A percentile compares a stretch with the other conserved stretches of the same genome.
Conservation (phyloP, 2,797 vertebrate species). For the Enteromius thamalakanensis region DNA sequence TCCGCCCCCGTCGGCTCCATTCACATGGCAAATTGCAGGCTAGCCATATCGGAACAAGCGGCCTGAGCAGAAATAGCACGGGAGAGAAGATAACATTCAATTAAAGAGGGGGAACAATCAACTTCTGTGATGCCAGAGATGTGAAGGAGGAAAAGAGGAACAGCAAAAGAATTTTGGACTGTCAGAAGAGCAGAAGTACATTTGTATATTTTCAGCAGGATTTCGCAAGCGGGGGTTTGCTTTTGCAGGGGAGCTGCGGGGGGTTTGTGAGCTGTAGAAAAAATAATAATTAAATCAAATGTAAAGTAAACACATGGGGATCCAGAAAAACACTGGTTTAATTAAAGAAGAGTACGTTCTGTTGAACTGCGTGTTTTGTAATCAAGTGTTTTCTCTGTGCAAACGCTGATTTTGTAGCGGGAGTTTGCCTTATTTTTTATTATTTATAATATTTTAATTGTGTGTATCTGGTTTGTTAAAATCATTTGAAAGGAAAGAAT, state of each 20-base stretch:
- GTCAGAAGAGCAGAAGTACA: not conserved
- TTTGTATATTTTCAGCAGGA: not conserved
- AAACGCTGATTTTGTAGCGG: not conserved
- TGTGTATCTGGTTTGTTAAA: not conserved
- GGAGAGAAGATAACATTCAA: constrained; percentile 58
- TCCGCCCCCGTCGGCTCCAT: constrained; percentile 48
- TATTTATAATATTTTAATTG: not conserved
- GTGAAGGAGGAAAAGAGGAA: not conserved
- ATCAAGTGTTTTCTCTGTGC: not conserved
- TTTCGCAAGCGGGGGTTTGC: not conserved
- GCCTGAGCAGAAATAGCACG: constrained; percentile 54
- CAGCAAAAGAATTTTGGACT: constrained; percentile 20
- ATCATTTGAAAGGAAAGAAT: not conserved
- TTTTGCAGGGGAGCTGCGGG: not conserved
- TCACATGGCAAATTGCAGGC: constrained; percentile 61
- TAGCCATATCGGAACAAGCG: constrained; percentile 26
- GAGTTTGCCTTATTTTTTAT: not conserved
- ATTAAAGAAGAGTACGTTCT: not conserved
- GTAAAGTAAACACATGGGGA: not conserved
- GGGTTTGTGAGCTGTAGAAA: not conserved
- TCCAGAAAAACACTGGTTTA: not conserved
- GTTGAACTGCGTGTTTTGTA: not conserved
- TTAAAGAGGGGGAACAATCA: constrained; percentile 58
- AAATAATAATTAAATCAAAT: constrained; percentile 4
- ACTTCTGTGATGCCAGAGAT: constrained; percentile 18